phyloP scores from a whole-genome alignment of 1,140 invertebrate species.

The Sitobion miscanthi region DNA sequence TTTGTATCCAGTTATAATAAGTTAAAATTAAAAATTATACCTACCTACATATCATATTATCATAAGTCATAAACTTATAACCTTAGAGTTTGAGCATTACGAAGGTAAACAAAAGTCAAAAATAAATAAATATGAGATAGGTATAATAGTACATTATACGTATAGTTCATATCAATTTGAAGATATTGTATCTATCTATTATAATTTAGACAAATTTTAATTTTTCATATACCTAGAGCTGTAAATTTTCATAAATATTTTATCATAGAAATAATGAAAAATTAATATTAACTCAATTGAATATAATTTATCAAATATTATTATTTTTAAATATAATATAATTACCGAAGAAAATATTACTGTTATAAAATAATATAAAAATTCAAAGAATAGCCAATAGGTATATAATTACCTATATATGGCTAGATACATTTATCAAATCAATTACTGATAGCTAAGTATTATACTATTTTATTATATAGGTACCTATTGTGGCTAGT shows the following conservation, averaged over 20 bases:
- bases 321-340: too few species aligned
- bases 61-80: neutral
- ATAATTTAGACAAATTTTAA: neutral
- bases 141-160: neutral
- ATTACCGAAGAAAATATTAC: neutral
- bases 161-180: neutral
- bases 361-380: neutral
- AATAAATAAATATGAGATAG: neutral
- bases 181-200: neutral
- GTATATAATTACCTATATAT: too few species aligned
- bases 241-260: neutral
- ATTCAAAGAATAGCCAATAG: too few species aligned
- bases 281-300: neutral
- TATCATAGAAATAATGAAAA: neutral
- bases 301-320: neutral
- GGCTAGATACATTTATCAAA: too few species aligned
- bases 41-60: neutral
- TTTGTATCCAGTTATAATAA: neutral
- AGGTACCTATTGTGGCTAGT: too few species aligned
- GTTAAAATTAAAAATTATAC: neutral
- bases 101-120: neutral
- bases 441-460: too few species aligned
- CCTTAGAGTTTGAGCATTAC: neutral
- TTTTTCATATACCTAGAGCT: neutral
- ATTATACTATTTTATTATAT: too few species aligned